phyloP scores from a whole-genome alignment of 2,113 vertebrate species.

The Agapornis roseicollis region DNA sequence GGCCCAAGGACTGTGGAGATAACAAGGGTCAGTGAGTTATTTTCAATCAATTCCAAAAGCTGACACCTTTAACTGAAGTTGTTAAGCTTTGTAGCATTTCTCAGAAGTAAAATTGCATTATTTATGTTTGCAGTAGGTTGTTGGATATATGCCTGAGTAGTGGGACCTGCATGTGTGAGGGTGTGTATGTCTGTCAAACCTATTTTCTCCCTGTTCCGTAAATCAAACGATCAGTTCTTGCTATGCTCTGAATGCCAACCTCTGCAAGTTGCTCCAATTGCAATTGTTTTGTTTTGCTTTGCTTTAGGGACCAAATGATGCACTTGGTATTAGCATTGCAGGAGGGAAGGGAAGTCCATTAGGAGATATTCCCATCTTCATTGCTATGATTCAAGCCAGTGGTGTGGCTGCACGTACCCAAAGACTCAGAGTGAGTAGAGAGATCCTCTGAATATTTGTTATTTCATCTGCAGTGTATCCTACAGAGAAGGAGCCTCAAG shows the following conservation, averaged over 20 bases:
- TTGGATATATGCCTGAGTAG: not conserved
- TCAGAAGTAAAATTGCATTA: not conserved
- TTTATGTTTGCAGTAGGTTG: not conserved
- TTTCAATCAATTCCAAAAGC: not conserved
- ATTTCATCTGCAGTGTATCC: not conserved
- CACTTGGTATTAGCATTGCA: conserved; percentile 94
- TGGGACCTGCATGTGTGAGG: not conserved
- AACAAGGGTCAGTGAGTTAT: conserved; percentile 81
- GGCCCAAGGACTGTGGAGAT: conserved; percentile 87
- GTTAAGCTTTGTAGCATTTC: not conserved
- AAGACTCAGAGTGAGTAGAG: conserved; percentile 82
- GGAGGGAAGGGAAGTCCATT: conserved; percentile 93
- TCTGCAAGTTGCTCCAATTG: not conserved
- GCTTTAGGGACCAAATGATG: conserved; percentile 84
- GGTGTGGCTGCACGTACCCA: conserved; percentile 91
- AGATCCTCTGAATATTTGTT: not conserved
- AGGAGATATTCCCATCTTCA: conserved; percentile 93
- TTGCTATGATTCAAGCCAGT: conserved; percentile 96
- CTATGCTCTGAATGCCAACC: not conserved
- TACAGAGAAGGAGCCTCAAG: not conserved
- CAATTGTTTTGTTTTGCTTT: not conserved
- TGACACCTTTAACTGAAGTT: not conserved
- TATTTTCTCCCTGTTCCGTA: not conserved
- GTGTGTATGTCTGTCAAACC: not conserved
- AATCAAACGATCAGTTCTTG: not conserved